phyloP scores from a whole-genome alignment of 2,113 vertebrate species.

The Platanista minor region DNA sequence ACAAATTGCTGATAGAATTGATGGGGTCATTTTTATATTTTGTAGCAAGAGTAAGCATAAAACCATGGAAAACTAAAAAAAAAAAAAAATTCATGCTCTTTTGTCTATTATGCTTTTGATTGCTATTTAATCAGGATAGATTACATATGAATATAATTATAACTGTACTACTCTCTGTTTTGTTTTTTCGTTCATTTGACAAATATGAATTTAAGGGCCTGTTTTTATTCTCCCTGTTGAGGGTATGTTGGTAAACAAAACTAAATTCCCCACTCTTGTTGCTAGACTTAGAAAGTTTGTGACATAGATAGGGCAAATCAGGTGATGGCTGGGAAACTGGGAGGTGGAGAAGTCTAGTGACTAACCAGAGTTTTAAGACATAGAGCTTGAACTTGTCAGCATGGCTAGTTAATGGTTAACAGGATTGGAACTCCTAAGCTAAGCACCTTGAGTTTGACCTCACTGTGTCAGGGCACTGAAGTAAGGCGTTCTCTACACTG shows the following conservation, averaged over 20 bases:
- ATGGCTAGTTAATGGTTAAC: not conserved
- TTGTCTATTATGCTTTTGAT: not conserved
- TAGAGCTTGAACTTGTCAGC: not conserved
- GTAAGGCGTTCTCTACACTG: not conserved
- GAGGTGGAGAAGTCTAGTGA: not conserved
- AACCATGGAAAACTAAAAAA: not conserved
- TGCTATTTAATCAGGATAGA: not conserved
- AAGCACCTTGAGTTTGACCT: not conserved
- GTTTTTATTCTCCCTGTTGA: not conserved
- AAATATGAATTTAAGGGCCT: not conserved
- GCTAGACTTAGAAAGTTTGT: not conserved
- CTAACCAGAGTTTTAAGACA: not conserved
- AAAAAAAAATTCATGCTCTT: not conserved
- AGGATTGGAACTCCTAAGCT: not conserved
- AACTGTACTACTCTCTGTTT: not conserved
- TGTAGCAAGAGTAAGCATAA: constrained; percentile 16
- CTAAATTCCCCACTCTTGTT: not conserved
- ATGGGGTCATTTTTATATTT: not conserved
- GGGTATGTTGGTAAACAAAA: not conserved
- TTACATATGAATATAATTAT: not conserved
- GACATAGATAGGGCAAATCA: not conserved
- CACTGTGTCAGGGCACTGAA: not conserved
- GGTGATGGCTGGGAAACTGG: not conserved
- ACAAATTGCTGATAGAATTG: not conserved
- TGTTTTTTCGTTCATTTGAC: constrained; percentile 7